Evolutionary conservation across 1,140 invertebrate genomes (phyloP).

Genomic region (Ceratina australensis): DNA sequence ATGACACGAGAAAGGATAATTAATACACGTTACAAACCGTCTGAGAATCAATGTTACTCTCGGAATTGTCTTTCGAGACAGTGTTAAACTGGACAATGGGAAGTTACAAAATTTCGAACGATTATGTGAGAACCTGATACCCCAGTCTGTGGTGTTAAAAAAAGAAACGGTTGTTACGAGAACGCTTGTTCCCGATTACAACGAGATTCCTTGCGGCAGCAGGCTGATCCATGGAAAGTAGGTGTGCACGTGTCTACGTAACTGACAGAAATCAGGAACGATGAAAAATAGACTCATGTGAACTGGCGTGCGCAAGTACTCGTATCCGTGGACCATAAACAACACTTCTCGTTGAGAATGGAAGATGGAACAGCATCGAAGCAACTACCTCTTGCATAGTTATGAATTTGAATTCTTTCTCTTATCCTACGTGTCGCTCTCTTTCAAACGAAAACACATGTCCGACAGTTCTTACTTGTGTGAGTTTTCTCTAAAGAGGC

Average conservation of each 20-base stretch:
- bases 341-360: background rate
- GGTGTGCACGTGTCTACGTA: background rate
- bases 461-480: no score
- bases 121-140: constrained; percentile 52
- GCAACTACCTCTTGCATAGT: background rate
- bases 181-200: constrained; percentile 39
- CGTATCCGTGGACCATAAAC: background rate
- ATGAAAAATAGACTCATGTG: background rate
- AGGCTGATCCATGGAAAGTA: constrained; percentile 25
- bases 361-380: background rate
- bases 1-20: no score
- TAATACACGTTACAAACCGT: no score
- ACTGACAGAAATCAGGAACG: constrained; percentile 4
- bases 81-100: constrained; percentile 35
- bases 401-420: background rate
- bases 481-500: no score
- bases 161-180: constrained; percentile 49
- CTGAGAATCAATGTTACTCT: no score
- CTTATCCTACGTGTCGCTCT: background rate
- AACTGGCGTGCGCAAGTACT: background rate
- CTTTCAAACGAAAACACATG: no score
- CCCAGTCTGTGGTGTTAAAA: constrained; percentile 37
- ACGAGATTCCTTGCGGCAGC: constrained; percentile 41
- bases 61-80: background rate
- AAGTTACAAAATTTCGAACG: constrained; percentile 60